These are phyloP conservation scores for Rhodinocichla rosea DNA, from an alignment of 2,113 vertebrate species.

Conservation along the genomic window DNA sequence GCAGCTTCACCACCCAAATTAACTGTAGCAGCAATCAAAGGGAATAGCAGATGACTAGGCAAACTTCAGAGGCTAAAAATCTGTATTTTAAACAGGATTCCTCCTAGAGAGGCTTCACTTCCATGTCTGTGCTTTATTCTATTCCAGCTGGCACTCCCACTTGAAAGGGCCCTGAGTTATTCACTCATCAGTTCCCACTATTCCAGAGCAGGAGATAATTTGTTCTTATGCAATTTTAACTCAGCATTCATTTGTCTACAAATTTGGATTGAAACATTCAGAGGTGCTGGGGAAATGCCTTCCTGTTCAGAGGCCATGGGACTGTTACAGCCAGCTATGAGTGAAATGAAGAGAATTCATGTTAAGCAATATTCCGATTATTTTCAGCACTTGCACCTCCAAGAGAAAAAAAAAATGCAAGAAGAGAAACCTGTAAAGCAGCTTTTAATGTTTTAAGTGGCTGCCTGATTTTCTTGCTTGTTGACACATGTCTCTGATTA, in stretches of 20 bases:
- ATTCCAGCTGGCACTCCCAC: not conserved
- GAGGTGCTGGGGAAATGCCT: not conserved
- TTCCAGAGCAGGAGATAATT: not conserved
- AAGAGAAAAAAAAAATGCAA: not conserved
- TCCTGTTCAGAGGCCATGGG: not conserved
- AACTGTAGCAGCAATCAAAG: not conserved
- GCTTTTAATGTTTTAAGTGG: slow-evolving; percentile 3
- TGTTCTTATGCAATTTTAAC: not conserved
- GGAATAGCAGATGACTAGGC: not conserved
- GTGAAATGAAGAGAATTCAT: slow-evolving; percentile 21
- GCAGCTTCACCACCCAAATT: not conserved
- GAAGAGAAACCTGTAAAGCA: slow-evolving; percentile 49
- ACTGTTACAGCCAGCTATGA: not conserved
- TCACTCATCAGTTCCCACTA: not conserved
- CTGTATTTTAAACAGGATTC: not conserved
- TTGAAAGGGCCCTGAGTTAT: not conserved
- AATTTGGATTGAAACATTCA: not conserved
- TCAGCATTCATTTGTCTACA: not conserved
- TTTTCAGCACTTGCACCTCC: slow-evolving; percentile 1
- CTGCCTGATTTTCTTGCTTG: slow-evolving; percentile 44
- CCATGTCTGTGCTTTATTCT: not conserved
- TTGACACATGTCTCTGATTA: slow-evolving; percentile 2
- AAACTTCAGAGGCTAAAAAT: not conserved
- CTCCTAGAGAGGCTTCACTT: not conserved
- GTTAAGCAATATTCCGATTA: slow-evolving; percentile 6